Evolutionary conservation across 2,888 invertebrate species (phyloP), one percentile per base, ranked within the genome.

Genomic region (Disparrhopalites patrizii): DNA sequence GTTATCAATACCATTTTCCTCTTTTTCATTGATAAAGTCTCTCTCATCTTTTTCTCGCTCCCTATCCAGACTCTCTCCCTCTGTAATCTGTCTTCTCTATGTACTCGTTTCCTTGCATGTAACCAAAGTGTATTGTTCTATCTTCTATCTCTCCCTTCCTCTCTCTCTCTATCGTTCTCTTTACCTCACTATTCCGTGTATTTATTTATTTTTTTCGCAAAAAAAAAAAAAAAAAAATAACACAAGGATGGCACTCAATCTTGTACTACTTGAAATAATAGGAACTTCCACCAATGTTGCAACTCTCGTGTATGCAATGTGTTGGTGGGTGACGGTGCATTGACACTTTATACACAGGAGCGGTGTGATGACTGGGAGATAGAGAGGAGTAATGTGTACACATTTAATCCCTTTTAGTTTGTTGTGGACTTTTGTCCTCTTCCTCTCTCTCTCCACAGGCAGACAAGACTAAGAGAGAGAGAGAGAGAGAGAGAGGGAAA

Each of bases 1-100:
- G 47, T 65, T 65, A 65, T 65, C 61, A 61, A 61, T 50, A 61
- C 38, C 51, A 36, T 51, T 61, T 61, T 61, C 61, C n/a, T n/a
- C n/a, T n/a, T n/a, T n/a, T n/a, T 61, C 61, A 61, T 57, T 56
- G 54, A 65, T 65, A 60, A 58, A 60, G 54, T 47, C n/a, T n/a
- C n/a, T n/a, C n/a, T 27, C 33, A 18, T 62, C 36, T 18, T 56
- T 31, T 52, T n/a, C 20, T n/a, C 20, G 43, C 20, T 18, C 18
- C 43, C 43, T n/a, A 43, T 3, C 43, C 18, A 43, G 43, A 18
- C n/a, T 43, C 43, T 43, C 43, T 43, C n/a, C 20, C n/a, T n/a
- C n/a, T n/a, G n/a, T n/a, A n/a, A 20, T n/a, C 47, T 47, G 10
- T 8, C 47, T n/a, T 20, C 10, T 25, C 18, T 10, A 47, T 25